Evolutionary conservation across 2,113 vertebrate genomes (phyloP), one percentile per base, ranked within the genome.

Genomic region (Centropus unirufus): DNA sequence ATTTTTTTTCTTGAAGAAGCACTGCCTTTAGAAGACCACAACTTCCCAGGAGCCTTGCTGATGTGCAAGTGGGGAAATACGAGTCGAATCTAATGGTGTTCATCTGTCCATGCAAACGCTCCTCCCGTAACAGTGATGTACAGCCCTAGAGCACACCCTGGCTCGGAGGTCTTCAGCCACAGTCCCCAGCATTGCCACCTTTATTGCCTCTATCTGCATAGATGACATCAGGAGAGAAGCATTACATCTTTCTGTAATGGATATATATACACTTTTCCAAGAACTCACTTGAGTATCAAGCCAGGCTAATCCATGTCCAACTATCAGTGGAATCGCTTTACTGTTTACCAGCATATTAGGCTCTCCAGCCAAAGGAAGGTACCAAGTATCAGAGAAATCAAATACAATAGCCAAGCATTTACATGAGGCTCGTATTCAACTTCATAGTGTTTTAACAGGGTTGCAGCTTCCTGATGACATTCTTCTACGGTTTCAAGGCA

Each of bases 41-140:
- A 40, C 27, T 78, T 27, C 21, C 10, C 58, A 13, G 7, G 8
- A 55, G 20, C 44, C 68, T 67, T 39, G 34, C 47, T 63, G 74
- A 32, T 46, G 36, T 0, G 3, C 0, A 8, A 18, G 40, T 61
- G n/a, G 34, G 39, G 63, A 70, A 87, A 78, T 27, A 57, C 0
- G 2, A 62, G 19, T 7, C 1, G 3, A 27, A 80, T 32, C 46
- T 51, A 70, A 72, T 2, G 10, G 29, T 1, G 1, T 44, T 83
- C 27, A n/a, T 26, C 22, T 26, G 6, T n/a, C 36, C 0, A 0
- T 32, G n/a, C 27, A 63, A 58, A 62, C 6, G 34, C n/a, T 59
- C 26, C 42, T 87, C 49, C 55, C 4, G 2, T 22, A 69, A 34
- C 32, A 0, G 5, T 7, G 55, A 73, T 9, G 36, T n/a, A 52